Percentiles rank a stretch among this genome's conserved stretches.
phyloP scores from a whole-genome alignment of 2,113 vertebrate species.

The Ceyx cyanopectus region DNA sequence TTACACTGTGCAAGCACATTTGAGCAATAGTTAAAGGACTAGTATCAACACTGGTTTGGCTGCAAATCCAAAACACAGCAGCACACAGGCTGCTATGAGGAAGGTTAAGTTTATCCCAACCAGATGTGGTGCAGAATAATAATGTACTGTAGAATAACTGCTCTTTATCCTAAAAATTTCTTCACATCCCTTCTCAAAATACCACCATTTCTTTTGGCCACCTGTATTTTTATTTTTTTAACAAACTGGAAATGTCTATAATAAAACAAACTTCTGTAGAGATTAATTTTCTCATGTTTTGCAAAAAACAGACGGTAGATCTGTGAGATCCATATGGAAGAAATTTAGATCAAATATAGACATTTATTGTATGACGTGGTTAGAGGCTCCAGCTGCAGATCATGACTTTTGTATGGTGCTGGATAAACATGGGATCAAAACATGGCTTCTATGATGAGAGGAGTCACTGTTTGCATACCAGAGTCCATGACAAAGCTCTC shows the following conservation, averaged over 20 bases:
- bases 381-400: not conserved
- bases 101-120: not conserved
- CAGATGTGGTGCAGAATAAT: not conserved
- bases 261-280: not conserved
- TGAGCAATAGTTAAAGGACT: not conserved
- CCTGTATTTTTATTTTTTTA: not conserved
- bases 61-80: not conserved
- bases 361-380: not conserved
- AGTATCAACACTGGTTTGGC: not conserved
- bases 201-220: not conserved
- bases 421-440: not conserved
- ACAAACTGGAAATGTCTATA: not conserved
- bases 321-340: not conserved
- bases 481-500: not conserved
- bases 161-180: not conserved
- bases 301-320: not conserved
- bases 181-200: not conserved
- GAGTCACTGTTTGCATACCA: not conserved
- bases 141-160: not conserved
- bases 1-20: not conserved
- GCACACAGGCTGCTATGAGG: not conserved
- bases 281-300: not conserved
- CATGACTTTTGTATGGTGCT: not conserved
- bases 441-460: fast-evolving
- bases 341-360: not conserved